Evolutionary conservation across 2,888 invertebrate species (phyloP).

Genomic region (Dasysyrphus albostriatus): DNA sequence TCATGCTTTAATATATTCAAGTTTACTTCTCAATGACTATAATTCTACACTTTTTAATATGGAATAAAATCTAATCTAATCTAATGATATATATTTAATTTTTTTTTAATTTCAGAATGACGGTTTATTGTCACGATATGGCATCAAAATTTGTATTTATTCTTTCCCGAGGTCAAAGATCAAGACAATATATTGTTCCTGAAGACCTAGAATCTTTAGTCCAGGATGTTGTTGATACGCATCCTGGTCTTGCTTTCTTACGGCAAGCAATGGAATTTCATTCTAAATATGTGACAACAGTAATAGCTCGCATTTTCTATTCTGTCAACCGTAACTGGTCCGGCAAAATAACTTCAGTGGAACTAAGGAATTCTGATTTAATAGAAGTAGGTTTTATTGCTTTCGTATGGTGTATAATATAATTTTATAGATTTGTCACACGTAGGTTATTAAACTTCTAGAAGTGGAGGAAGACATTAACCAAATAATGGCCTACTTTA

Average conservation of each 20-base stretch:
- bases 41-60: no score
- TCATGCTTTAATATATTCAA: no score
- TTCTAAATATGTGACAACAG: slow-evolving; percentile 99
- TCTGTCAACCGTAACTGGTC: slow-evolving; percentile 99
- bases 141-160: slow-evolving; percentile 95
- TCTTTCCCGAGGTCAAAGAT: slow-evolving; percentile 88
- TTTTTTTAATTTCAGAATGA: slow-evolving; percentile 87
- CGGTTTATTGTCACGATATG: slow-evolving; percentile 92
- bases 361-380: slow-evolving; percentile 95
- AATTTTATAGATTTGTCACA: slow-evolving; percentile 78
- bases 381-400: slow-evolving; percentile 85
- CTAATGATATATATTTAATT: no score
- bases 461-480: slow-evolving; percentile 99
- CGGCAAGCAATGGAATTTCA: slow-evolving; percentile 99
- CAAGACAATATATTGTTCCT: slow-evolving; percentile 87
- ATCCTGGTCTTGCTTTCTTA: slow-evolving; percentile 98
- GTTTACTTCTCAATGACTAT: no score
- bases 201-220: slow-evolving; percentile 97
- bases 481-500: slow-evolving; percentile 94
- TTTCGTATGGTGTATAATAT: background rate
- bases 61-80: no score
- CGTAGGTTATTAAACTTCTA: slow-evolving; percentile 89
- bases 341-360: slow-evolving; percentile 94
- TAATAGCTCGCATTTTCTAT: slow-evolving; percentile 98
- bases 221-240: slow-evolving; percentile 99